Conservation (phyloP, 2,797 vertebrate genomes). For the Dendrocincla tyrannina region DNA sequence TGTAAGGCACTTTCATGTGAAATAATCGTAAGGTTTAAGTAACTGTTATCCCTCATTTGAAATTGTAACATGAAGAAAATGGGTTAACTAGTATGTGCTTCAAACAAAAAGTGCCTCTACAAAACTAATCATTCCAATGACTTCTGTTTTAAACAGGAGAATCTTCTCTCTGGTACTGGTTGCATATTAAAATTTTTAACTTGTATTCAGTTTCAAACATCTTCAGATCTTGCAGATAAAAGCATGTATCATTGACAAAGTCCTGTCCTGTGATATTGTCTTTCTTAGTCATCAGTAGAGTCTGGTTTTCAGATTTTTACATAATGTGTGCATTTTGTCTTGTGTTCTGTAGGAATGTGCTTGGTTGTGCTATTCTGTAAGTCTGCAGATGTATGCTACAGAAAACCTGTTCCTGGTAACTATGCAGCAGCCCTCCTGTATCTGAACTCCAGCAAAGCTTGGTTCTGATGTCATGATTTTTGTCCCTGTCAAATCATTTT, state of each 20-base stretch:
- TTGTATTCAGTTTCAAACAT: constrained; percentile 32
- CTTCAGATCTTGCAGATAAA: constrained; percentile 22
- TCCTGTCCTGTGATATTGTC: background rate
- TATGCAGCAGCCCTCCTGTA: background rate
- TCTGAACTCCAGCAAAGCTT: background rate
- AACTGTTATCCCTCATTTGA: background rate
- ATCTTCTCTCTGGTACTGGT: background rate
- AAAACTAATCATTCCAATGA: background rate
- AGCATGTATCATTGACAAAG: background rate
- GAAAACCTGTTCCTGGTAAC: constrained; percentile 9
- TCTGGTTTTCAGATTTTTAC: background rate
- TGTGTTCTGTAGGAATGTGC: constrained; percentile 20
- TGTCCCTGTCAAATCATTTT: constrained; percentile 11
- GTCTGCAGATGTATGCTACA: background rate
- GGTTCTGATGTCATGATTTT: background rate
- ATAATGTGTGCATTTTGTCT: constrained; percentile 6
- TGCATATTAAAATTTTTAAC: background rate
- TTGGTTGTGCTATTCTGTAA: constrained; percentile 39
- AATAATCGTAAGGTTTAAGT: background rate
- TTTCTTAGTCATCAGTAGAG: background rate
- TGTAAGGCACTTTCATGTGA: background rate
- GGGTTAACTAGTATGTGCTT: background rate
- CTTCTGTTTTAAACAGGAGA: background rate
- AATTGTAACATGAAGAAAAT: background rate
- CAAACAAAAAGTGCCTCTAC: background rate